Percentiles rank a stretch among this genome's conserved stretches.
Conservation (phyloP, 2,888 invertebrate species). For the Leptinotarsa tumamoca region DNA sequence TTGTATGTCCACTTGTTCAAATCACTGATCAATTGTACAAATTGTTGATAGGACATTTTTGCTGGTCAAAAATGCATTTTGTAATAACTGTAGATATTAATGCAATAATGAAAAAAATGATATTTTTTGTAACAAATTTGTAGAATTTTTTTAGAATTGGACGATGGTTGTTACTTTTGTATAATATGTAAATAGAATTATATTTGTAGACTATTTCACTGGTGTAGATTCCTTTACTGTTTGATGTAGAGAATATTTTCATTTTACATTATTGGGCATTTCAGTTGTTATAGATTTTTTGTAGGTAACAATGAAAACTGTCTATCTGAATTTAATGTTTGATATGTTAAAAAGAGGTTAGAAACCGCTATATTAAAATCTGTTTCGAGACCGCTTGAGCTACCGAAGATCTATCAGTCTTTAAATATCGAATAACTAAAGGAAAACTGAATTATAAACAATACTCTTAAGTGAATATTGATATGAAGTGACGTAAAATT, state of each 20-base stretch:
- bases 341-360: background rate
- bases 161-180: slow-evolving; percentile 48
- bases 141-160: slow-evolving; percentile 47
- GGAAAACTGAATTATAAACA: too few relatives aligned
- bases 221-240: background rate
- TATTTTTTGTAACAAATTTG: slow-evolving; percentile 52
- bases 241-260: too few relatives aligned
- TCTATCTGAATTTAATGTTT: background rate
- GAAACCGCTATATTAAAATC: too few relatives aligned
- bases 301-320: background rate
- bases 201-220: slow-evolving; percentile 13
- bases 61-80: slow-evolving; percentile 56
- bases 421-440: too few relatives aligned
- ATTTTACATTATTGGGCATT: background rate
- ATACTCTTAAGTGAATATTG: too few relatives aligned
- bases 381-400: too few relatives aligned
- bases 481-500: too few relatives aligned
- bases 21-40: slow-evolving; percentile 33
- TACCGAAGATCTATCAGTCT: too few relatives aligned
- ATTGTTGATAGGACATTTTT: slow-evolving; percentile 50
- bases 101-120: slow-evolving; percentile 45
- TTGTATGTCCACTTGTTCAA: slow-evolving; percentile 33
- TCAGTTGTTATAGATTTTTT: background rate
- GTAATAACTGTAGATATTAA: slow-evolving; percentile 51
- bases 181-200: slow-evolving; percentile 46